A percentile compares a stretch with the other conserved stretches of the same genome.
These are phyloP conservation scores for Corythornis cristatus DNA, from an alignment of 2,113 vertebrate species.

Conservation along the genomic window DNA sequence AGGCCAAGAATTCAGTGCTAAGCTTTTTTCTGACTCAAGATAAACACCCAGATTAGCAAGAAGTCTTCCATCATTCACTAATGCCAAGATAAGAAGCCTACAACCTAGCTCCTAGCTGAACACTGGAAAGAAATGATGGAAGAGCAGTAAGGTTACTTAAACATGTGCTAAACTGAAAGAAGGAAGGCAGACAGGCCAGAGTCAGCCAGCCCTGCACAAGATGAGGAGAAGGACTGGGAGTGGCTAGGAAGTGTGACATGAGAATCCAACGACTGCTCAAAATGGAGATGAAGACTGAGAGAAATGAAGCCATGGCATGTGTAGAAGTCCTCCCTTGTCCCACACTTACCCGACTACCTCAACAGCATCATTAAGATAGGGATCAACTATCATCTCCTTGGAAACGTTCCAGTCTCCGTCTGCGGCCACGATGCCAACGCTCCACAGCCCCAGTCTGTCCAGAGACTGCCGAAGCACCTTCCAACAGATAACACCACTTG, in stretches of 20 bases:
- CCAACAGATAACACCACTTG: constrained; percentile 74
- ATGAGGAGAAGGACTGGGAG: not conserved
- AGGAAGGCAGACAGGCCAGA: not conserved
- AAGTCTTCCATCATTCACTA: not conserved
- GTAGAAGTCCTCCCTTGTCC: constrained; percentile 9
- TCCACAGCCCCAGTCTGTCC: constrained; percentile 82
- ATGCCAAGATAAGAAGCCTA: not conserved
- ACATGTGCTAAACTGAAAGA: not conserved
- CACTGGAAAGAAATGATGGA: not conserved
- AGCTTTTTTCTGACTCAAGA: not conserved
- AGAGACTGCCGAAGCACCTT: constrained; percentile 86
- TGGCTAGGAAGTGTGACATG: not conserved
- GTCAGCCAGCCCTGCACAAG: not conserved
- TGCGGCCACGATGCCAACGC: constrained; percentile 85
- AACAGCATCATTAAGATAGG: constrained; percentile 83
- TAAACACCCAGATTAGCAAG: not conserved
- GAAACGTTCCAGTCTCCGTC: constrained; percentile 86
- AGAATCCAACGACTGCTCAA: not conserved
- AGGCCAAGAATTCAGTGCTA: not conserved
- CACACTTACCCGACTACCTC: constrained; percentile 88
- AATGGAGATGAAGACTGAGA: not conserved
- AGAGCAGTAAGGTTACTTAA: not conserved
- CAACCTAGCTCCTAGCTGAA: not conserved
- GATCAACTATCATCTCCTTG: constrained; percentile 77
- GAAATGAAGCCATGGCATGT: not conserved